Evolutionary conservation across 2,113 vertebrate species (phyloP), one percentile per base, ranked within the genome.

Genomic region (Tetrao urogallus): DNA sequence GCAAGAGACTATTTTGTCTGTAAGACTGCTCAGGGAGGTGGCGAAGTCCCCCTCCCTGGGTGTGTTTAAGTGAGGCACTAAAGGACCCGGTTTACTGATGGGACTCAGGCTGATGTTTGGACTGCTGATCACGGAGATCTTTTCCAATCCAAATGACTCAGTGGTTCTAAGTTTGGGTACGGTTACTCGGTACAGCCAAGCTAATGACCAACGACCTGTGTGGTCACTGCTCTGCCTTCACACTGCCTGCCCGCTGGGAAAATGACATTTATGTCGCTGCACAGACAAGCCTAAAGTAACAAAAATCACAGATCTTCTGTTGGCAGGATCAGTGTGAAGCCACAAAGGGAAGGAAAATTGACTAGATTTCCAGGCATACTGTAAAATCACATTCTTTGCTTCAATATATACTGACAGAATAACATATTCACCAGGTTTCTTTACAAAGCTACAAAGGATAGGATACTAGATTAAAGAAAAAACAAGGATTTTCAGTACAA

Each of bases 401-500:
- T 73, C 50, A 80, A 50, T 3, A 28, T 15, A 65, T 14, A 38
- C 1, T 11, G 20, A 45, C 58, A 91, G 48, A 86, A 10, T 12
- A 78, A 42, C 48, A 38, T 10, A 58, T 0, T 1, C 25, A 21
- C 13, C 0, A 1, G 18, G 21, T 6, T 73, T 63, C 65, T 38
- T 7, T 40, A 47, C 5, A 70, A 17, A 79, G 40, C 28, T 56
- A 19, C 30, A 70, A 14, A 77, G 32, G 14, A 38, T 10, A 72
- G 2, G 10, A 45, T 21, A 24, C 17, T 30, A 72, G 9, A 6
- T 30, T 73, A 67, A 45, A 57, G 13, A 38, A 47, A 82, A 40
- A 56, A 28, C 28, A 61, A 50, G 42, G 0, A 47, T 61, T 77
- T 92, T 86, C 50, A 74, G 38, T 22, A 63, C 9, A 70, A 28